Evolutionary conservation across 2,888 invertebrate genomes (phyloP).

Genomic region (Adelphocoris suturalis): DNA sequence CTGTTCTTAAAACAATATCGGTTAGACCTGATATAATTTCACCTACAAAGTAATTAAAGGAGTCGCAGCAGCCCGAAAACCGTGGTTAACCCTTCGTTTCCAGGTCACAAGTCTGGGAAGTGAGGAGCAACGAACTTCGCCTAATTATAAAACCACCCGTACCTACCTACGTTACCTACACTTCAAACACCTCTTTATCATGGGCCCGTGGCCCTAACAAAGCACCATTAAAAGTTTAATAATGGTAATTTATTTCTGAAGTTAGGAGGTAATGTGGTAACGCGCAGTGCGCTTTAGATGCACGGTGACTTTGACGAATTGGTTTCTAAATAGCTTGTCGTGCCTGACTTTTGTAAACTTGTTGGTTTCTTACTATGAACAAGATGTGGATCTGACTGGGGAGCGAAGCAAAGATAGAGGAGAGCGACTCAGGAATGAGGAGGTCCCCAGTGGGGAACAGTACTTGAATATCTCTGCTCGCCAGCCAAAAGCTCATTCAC

Average conservation of each 20-base stretch:
- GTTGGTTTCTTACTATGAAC: too few relatives aligned
- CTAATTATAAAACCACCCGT: constrained; percentile 7
- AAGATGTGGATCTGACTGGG: too few relatives aligned
- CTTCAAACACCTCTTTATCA: constrained; percentile 33
- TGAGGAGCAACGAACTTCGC: background rate
- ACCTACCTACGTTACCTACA: background rate
- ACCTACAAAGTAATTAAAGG: background rate
- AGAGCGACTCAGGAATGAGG: too few relatives aligned
- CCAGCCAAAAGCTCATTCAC: too few relatives aligned
- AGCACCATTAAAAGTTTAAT: constrained; percentile 20
- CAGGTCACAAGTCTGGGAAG: background rate
- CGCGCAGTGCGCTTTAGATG: background rate
- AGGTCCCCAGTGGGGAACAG: too few relatives aligned
- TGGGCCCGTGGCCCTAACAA: background rate
- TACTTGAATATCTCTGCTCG: too few relatives aligned
- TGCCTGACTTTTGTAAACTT: too few relatives aligned
- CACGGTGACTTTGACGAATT: background rate
- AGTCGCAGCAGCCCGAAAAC: background rate
- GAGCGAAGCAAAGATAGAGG: too few relatives aligned
- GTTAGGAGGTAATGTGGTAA: background rate
- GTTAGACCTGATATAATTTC: too few relatives aligned
- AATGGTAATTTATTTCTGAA: constrained; percentile 31
- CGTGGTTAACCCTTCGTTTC: constrained; percentile 6
- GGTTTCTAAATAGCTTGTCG: too few relatives aligned
- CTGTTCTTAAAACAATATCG: too few relatives aligned